These are phyloP conservation scores for Scolopax rusticola DNA, from an alignment of 2,797 vertebrate genomes.

Conservation along the genomic window DNA sequence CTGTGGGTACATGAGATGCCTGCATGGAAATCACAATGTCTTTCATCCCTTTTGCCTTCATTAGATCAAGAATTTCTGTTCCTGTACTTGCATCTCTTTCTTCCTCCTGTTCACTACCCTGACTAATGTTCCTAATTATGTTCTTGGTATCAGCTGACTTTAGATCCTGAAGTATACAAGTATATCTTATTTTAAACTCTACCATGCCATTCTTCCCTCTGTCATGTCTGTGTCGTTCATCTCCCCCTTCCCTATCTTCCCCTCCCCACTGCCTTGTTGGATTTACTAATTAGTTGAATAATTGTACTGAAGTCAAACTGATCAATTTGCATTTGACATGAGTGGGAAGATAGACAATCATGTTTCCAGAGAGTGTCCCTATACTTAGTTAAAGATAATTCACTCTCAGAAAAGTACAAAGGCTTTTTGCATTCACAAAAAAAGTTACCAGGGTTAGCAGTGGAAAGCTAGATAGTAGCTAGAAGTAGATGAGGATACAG, in stretches of 20 bases:
- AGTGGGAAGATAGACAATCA: neutral
- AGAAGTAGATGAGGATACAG: neutral
- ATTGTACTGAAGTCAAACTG: neutral
- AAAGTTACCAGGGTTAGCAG: neutral
- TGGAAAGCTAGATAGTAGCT: too few relatives aligned
- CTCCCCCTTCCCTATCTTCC: too few relatives aligned
- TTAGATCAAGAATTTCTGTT: neutral
- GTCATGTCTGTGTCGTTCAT: too few relatives aligned
- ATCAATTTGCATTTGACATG: neutral
- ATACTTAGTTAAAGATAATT: neutral
- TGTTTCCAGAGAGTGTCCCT: neutral
- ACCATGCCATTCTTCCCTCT: neutral
- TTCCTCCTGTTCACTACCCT: neutral
- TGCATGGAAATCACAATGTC: neutral
- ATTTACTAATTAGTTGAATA: neutral
- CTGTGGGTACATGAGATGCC: neutral
- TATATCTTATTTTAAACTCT: neutral
- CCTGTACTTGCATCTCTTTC: neutral
- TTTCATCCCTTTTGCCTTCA: neutral
- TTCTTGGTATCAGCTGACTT: neutral
- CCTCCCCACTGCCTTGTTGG: neutral
- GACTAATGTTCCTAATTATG: neutral
- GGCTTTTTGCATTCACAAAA: neutral
- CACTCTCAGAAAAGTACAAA: neutral
- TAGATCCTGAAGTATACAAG: neutral